Percentiles rank a stretch among this genome's conserved stretches.
phyloP scores from a whole-genome alignment of 2,888 invertebrate species.

The Machimus atricapillus region DNA sequence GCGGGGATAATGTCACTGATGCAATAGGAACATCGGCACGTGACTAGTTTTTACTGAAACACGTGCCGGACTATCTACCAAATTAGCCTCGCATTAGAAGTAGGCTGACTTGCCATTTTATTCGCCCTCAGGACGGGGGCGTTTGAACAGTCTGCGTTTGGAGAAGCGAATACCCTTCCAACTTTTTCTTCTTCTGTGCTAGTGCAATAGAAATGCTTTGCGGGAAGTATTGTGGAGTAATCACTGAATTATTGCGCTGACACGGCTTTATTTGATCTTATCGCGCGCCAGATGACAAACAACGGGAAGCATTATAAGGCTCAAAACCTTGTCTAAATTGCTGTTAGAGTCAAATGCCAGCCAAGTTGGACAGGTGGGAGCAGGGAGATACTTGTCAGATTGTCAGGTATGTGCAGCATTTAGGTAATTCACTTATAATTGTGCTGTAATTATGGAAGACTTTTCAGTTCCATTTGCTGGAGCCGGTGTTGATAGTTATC shows the following conservation, averaged over 20 bases:
- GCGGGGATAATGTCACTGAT: constrained; percentile 40
- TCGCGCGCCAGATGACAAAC: constrained; percentile 39
- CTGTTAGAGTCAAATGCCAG: not conserved
- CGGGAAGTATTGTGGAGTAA: not conserved
- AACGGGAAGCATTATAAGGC: constrained; percentile 14
- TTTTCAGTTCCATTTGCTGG: constrained; percentile 24
- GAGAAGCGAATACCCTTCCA: not conserved
- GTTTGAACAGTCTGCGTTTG: not conserved
- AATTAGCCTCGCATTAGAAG: constrained; percentile 38
- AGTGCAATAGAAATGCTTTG: not conserved
- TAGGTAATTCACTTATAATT: constrained; percentile 45
- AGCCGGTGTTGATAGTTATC: constrained; percentile 35
- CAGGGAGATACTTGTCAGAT: constrained; percentile 25
- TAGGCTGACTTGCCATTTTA: constrained; percentile 4
- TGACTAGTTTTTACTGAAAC: constrained; percentile 42
- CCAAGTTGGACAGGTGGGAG: not conserved
- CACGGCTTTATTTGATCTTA: constrained; percentile 45
- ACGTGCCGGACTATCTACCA: constrained; percentile 41
- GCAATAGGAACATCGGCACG: constrained; percentile 40
- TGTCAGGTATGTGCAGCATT: constrained; percentile 28
- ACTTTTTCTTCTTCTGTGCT: not conserved
- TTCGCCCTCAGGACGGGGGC: not conserved
- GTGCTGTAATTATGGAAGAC: constrained; percentile 41
- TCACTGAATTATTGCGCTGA: constrained; percentile 45
- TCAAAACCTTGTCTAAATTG: not conserved